Conservation (phyloP, 2,888 invertebrate genomes). For the Neuroscelio doddi region DNA sequence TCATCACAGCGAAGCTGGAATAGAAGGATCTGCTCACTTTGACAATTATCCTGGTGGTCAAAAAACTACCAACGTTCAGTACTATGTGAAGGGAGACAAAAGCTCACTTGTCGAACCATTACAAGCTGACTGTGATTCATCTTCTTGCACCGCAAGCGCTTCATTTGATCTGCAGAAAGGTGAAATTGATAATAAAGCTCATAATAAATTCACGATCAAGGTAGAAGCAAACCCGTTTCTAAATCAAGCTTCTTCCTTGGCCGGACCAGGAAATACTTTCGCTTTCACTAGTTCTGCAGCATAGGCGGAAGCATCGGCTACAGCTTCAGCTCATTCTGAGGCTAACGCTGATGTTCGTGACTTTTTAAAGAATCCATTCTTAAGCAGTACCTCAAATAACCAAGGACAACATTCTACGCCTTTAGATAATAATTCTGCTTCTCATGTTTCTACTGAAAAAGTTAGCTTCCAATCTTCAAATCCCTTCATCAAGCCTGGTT, state of each 20-base stretch:
- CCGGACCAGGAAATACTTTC: not conserved
- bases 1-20: slow-evolving; percentile 9
- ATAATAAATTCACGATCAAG: no score
- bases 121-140: not conserved
- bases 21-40: not conserved
- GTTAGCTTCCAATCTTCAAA: no score
- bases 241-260: slow-evolving; percentile 3
- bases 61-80: slow-evolving; percentile 11
- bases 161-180: slow-evolving; percentile 12
- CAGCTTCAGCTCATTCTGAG: not conserved
- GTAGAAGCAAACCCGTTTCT: slow-evolving; percentile 16
- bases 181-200: not conserved
- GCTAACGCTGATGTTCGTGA: no score
- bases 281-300: not conserved
- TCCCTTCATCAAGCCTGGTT: no score
- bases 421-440: no score
- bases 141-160: slow-evolving; percentile 1
- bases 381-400: not conserved
- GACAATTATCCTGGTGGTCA: slow-evolving; percentile 11
- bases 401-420: not conserved
- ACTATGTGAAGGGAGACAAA: slow-evolving; percentile 14
- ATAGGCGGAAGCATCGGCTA: not conserved
- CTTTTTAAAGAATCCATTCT: slow-evolving; percentile 1
- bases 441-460: no score
- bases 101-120: not conserved